Evolutionary conservation across 2,888 invertebrate species (phyloP).

Genomic region (Macaria notata): DNA sequence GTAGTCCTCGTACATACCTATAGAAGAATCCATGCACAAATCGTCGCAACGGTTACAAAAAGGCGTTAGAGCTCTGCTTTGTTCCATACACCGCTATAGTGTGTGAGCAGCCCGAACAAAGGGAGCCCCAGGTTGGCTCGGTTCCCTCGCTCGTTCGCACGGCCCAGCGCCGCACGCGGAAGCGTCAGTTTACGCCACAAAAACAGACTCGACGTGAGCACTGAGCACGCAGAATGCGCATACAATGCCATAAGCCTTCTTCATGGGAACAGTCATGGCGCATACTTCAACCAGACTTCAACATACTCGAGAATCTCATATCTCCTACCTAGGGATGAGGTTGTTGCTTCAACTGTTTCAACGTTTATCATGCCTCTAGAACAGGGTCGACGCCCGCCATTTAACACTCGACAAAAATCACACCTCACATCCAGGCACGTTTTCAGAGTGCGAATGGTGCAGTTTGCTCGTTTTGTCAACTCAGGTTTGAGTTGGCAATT

Average conservation of each 20-base stretch:
- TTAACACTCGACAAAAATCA: conserved; percentile 27
- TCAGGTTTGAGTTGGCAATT: conserved; percentile 2
- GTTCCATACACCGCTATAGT: conserved; percentile 37
- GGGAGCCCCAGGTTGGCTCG: conserved; percentile 60
- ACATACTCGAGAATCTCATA: no score
- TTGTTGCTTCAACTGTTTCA: conserved; percentile 27
- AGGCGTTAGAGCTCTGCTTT: conserved; percentile 31
- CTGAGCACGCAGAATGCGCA: conserved; percentile 51
- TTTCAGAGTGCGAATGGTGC: conserved; percentile 23
- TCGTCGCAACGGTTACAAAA: conserved; percentile 23
- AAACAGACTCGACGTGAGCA: conserved; percentile 55
- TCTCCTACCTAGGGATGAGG: no score
- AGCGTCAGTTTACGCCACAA: conserved; percentile 65
- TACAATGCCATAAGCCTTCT: conserved; percentile 52
- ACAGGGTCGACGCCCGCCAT: conserved; percentile 32
- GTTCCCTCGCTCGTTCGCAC: conserved; percentile 75
- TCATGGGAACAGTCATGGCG: conserved; percentile 46
- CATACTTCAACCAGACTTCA: conserved; percentile 13
- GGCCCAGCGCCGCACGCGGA: conserved; percentile 61
- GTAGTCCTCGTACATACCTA: no score
- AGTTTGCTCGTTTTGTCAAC: conserved; percentile 19
- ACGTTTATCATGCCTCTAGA: conserved; percentile 25
- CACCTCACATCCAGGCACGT: conserved; percentile 18
- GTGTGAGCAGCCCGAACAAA: conserved; percentile 62
- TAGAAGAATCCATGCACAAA: no score